Evolutionary conservation across 2,113 vertebrate species (phyloP), one percentile per base, ranked within the genome.

Genomic region (Salvelinus namaycush): DNA sequence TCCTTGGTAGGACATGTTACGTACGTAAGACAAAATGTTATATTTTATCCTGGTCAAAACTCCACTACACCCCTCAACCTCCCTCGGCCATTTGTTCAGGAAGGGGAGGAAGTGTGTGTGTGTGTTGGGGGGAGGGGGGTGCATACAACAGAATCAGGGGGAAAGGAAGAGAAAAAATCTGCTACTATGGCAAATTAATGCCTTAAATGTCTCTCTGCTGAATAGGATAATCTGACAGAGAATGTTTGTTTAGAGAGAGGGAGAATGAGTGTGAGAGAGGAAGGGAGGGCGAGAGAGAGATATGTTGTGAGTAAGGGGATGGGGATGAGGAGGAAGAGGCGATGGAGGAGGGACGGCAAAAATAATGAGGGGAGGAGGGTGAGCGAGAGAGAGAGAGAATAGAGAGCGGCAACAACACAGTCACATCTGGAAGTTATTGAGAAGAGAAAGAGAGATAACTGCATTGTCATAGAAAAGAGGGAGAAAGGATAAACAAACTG

Each of bases 361-460:
- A 44, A 12, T 44, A 11, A 68, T 70, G 71, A 74, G 79, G 77
- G 80, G 24, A 44, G 39, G 39, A 44, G 39, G 70, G 49, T 34
- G 51, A 34, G 67, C 2, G 39, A 49, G 13, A 68, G 74, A 60
- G n/a, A 70, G 70, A 74, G 79, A 78, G 54, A 75, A 62, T 54
- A 67, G 72, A 70, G 79, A 73, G 51, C 49, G 74, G 74, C 75
- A 85, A 75, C 44, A 80, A 70, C 34, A 76, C 76, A 76, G 73
- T 87, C 88, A 80, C 87, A 93, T 94, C 93, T 94, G 93, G 91
- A 92, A 93, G 81, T 74, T 77, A 86, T 92, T 87, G 78, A 76
- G 81, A 11, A 75, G n/a, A 75, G 34, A 29, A 18, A 24, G 27
- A 65, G 6, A 66, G n/a, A n/a, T 1, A 12, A 72, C n/a, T 14